phyloP scores from a whole-genome alignment of 1,140 invertebrate genomes.

The Anastrepha obliqua region DNA sequence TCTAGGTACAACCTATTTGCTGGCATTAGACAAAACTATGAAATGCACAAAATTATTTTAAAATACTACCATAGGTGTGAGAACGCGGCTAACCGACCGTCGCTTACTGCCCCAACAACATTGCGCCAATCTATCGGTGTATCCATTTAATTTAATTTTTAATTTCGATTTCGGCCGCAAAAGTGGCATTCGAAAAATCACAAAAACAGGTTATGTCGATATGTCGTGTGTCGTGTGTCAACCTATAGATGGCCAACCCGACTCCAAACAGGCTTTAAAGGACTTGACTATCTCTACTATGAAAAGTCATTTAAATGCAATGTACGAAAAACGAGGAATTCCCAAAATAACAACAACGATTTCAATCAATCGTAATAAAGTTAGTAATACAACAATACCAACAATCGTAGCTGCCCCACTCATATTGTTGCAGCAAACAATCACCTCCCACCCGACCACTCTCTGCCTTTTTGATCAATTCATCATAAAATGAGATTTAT shows the following conservation, averaged over 20 bases:
- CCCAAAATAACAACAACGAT: not conserved
- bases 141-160: not conserved
- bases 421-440: not conserved
- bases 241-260: not conserved
- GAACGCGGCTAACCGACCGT: no score
- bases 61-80: no score
- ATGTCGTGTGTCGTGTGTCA: not conserved
- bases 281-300: not conserved
- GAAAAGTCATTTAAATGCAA: not conserved
- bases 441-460: not conserved
- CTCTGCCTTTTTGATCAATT: conserved; percentile 64
- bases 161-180: not conserved
- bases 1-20: no score
- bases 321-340: not conserved
- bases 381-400: not conserved
- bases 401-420: not conserved
- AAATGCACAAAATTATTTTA: no score
- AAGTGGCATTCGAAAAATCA: not conserved
- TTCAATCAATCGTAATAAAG: conserved; percentile 1
- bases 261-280: not conserved
- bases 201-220: not conserved
- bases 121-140: not conserved
- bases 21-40: no score
- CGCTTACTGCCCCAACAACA: not conserved
- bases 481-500: conserved; percentile 74